These are phyloP conservation scores for Sorex maritimensis DNA, from an alignment of 2,797 vertebrate genomes.

Conservation along the genomic window DNA sequence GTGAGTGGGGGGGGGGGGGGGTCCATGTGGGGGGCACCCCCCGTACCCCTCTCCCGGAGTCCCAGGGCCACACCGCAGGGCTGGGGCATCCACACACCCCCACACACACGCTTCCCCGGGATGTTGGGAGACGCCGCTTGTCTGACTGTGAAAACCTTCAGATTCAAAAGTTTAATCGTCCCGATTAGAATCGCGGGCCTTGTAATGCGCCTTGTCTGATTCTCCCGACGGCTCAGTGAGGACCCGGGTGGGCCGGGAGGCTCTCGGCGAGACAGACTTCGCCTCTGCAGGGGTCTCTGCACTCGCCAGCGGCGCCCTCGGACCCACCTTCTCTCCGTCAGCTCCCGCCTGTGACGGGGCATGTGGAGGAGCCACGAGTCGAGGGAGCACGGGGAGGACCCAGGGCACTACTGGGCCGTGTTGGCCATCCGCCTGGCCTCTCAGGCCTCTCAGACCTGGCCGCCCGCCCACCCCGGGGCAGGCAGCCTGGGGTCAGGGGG, in stretches of 20 bases:
- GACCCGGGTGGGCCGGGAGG: background rate
- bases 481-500: no score
- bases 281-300: background rate
- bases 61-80: background rate
- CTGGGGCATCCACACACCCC: background rate
- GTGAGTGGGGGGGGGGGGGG: constrained; percentile 10
- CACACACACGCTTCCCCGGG: background rate
- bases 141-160: background rate
- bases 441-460: no score
- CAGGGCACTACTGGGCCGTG: no score
- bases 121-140: background rate
- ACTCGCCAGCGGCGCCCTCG: background rate
- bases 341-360: no score
- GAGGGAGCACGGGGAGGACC: no score
- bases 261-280: background rate
- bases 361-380: no score
- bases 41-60: background rate
- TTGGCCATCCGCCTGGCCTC: no score
- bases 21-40: background rate
- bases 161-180: background rate
- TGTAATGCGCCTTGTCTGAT: background rate
- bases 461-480: no score
- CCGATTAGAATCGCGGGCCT: background rate
- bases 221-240: background rate
- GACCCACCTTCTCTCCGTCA: no score